Base-by-base conservation (phyloP, 2,888 invertebrate species). In the Sarcophaga rosellei region DNA sequence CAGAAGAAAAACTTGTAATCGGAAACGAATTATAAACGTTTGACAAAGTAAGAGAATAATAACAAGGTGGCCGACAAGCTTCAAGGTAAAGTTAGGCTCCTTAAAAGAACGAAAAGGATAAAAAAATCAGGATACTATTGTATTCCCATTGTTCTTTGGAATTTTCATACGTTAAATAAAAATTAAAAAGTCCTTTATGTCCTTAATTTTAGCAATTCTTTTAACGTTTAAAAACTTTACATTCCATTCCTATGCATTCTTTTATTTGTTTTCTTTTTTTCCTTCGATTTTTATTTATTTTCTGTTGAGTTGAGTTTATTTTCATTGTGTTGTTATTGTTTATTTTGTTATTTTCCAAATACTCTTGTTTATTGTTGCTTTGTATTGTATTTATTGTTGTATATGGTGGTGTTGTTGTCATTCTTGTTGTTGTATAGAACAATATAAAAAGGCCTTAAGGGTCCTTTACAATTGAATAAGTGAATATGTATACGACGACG, bases 401-500 rank as follows among this genome's bases (percentile, higher is more conserved):
- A n/a, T n/a, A n/a, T n/a, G n/a, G n/a, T n/a, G n/a, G n/a, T n/a
- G 23, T 68, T 23, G 23, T 62, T 72, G 47, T 11, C 8, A 3
- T 53, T 63, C 17, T 21, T 66, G 53, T 25, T 53, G 44, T 45
- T 57, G 45, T 65, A 44, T 47, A 17, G 10, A 62, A 35, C 15
- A 23, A 66, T 61, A 25, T 10, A n/a, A n/a, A 65, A 74, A 82
- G 62, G 81, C 63, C 81, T 59, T 74, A 77, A 68, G 81, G 85
- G 81, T 74, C 69, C 65, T 81, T 63, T 53, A 65, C 69, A 77
- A 81, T 85, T 74, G 73, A 73, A 74, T 62, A 47, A 69, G 62
- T 65, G 61, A 21, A 21, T 63, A 45, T 35, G 35, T 35, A 8
- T 35, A 70, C 61, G 62, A 70, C 61, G 62, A 70, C 35, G 59